Percentiles rank a stretch among this genome's conserved stretches.
Evolutionary conservation across 2,888 invertebrate species (phyloP).

Genomic region (Drosophila histrio): DNA sequence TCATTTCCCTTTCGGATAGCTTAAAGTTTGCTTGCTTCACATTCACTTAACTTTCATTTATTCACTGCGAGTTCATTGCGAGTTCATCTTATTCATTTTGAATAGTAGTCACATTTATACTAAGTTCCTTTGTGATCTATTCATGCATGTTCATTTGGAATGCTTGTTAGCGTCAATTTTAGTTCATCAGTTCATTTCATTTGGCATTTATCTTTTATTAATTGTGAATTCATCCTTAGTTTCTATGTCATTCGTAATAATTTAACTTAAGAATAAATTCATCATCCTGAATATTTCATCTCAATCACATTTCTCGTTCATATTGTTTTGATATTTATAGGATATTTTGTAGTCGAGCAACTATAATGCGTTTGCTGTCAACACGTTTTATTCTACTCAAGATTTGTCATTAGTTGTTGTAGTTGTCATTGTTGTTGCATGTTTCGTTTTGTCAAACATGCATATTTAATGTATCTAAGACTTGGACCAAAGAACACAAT

Average conservation of each 20-base stretch:
- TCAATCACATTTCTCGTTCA: not conserved
- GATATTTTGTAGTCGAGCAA: constrained; percentile 10
- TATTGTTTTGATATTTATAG: not conserved
- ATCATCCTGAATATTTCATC: too few species aligned
- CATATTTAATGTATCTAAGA: constrained; percentile 38
- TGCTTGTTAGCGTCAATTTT: too few species aligned
- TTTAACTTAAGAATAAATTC: too few species aligned
- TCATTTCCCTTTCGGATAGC: too few species aligned
- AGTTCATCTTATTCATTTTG: not conserved
- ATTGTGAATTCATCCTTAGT: too few species aligned
- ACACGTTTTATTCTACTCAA: constrained; percentile 30
- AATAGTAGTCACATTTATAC: not conserved
- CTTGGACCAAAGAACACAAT: not conserved
- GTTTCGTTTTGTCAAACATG: constrained; percentile 57
- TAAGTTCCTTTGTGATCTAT: too few species aligned
- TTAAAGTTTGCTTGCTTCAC: too few species aligned
- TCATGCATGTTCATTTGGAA: too few species aligned
- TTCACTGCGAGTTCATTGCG: not conserved
- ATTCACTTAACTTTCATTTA: too few species aligned
- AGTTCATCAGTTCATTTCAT: too few species aligned
- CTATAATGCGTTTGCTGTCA: constrained; percentile 3
- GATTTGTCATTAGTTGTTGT: constrained; percentile 54
- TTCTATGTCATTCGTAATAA: too few species aligned
- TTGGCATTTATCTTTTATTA: too few species aligned
- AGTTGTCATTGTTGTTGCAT: constrained; percentile 16